Base-by-base conservation (phyloP, 2,888 invertebrate species). In the Pseudeuparius sepicola region DNA sequence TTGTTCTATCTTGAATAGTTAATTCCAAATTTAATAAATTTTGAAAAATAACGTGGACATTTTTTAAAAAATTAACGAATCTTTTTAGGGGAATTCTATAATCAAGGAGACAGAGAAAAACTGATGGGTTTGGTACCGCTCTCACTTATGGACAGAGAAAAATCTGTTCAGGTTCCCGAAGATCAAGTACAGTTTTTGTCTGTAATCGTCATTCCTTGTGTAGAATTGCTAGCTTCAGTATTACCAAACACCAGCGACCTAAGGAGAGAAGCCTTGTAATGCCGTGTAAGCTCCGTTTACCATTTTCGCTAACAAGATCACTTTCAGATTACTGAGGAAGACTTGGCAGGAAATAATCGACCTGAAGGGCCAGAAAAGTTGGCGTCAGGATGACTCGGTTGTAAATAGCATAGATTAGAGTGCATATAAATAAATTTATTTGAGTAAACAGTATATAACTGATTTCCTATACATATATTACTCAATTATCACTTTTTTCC, bases 151-250 rank as follows among this genome's bases (percentile, higher is more conserved):
- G 74, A 76, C 55, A 61, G 75, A 26, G 66, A 67, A 2, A 72
- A 73, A 47, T 55, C 63, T 41, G 47, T 63, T 40, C 66, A 67
- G 53, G 69, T 75, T 51, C 74, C 75, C 1, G 69, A 72, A 14
- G 74, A 75, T 45, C 76, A 78, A 63, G 67, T 73, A 11, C 70
- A 74, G 54, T 76, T 75, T 60, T 56, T 75, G 12, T 64, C 67
- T 0, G 68, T 73, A 18, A 68, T 75, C 31, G 70, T 73, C 41
- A 53, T 75, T 48, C 75, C 75, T 1, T 73, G 73, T 38, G 59
- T 68, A 12, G 57, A 70, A 48, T 55, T 75, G 45, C 55, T 75
- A 46, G 64, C 65, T 50, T 59, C 55, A 35, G 44, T 72, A 23
- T 59, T 75, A 40, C 70, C 73, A 2, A 70, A 70, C 50, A 70